phyloP scores from a whole-genome alignment of 2,888 invertebrate genomes.

The Diploptera punctata region DNA sequence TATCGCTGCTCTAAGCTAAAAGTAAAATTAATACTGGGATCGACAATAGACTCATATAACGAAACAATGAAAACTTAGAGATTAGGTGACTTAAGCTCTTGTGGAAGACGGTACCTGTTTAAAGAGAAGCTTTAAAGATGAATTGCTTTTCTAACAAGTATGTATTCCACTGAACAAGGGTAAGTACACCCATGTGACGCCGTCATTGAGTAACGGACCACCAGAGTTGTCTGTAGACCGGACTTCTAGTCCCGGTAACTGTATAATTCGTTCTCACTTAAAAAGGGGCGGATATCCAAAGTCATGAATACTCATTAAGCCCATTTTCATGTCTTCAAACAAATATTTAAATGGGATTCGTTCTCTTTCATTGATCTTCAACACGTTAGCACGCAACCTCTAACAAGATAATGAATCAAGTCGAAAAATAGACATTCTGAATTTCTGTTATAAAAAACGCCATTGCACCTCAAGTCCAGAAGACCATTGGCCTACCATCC shows the following conservation, averaged over 20 bases:
- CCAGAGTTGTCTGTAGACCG: too few relatives aligned
- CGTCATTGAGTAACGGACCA: not conserved
- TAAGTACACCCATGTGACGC: not conserved
- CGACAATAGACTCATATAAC: too few relatives aligned
- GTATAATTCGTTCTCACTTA: constrained; percentile 1
- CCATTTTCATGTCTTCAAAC: not conserved
- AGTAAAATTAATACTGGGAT: not conserved
- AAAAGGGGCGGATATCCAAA: not conserved
- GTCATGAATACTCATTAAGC: constrained; percentile 13
- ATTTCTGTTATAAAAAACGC: too few relatives aligned
- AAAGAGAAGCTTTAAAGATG: not conserved
- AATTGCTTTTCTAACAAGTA: not conserved
- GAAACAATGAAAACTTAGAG: too few relatives aligned
- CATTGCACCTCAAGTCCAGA: too few relatives aligned
- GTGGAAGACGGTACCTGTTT: not conserved
- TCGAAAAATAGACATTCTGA: too few relatives aligned
- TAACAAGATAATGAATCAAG: too few relatives aligned
- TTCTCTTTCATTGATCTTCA: not conserved
- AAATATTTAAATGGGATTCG: not conserved
- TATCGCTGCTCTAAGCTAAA: not conserved
- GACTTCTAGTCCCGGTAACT: not conserved
- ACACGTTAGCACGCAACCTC: too few relatives aligned
- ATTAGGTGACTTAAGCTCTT: not conserved
- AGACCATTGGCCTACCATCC: too few relatives aligned
- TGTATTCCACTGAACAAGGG: constrained; percentile 2